Evolutionary conservation across 2,113 vertebrate genomes (phyloP).

Genomic region (Seriola aureovittata): DNA sequence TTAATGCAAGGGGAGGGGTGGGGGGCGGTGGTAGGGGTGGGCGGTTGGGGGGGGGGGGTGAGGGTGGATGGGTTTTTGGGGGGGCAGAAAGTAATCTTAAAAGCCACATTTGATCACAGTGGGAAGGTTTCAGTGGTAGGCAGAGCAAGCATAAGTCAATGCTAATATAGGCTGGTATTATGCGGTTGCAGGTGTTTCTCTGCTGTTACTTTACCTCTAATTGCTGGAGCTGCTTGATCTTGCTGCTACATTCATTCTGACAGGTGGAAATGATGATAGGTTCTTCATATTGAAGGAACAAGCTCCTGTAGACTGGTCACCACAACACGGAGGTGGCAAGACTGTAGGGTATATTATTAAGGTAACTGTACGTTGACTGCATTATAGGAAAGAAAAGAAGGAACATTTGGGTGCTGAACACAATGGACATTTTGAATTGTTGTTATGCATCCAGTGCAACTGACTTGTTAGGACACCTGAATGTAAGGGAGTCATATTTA

Average conservation of each 20-base stretch:
- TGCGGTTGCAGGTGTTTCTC: neutral
- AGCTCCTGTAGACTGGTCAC: neutral
- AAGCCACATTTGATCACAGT: conserved; percentile 39
- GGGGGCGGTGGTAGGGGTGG: neutral
- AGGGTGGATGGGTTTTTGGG: neutral
- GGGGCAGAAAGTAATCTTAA: conserved; percentile 22
- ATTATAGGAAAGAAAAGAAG: neutral
- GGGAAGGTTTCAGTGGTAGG: conserved; percentile 8
- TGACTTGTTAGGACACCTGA: neutral
- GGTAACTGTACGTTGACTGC: neutral
- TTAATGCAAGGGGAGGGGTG: conserved; percentile 10
- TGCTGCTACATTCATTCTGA: neutral
- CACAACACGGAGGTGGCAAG: neutral
- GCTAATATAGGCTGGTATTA: conserved; percentile 13
- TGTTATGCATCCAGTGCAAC: neutral
- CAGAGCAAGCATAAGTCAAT: neutral
- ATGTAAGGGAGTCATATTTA: neutral
- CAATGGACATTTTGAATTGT: neutral
- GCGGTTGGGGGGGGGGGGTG: neutral
- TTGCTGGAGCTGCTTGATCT: conserved; percentile 5
- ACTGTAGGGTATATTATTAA: neutral
- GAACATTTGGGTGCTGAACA: neutral
- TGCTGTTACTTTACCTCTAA: neutral
- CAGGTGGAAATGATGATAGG: neutral
- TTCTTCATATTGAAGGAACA: neutral